These are phyloP conservation scores for Conger conger DNA, from an alignment of 2,113 vertebrate species.

Conservation along the genomic window DNA sequence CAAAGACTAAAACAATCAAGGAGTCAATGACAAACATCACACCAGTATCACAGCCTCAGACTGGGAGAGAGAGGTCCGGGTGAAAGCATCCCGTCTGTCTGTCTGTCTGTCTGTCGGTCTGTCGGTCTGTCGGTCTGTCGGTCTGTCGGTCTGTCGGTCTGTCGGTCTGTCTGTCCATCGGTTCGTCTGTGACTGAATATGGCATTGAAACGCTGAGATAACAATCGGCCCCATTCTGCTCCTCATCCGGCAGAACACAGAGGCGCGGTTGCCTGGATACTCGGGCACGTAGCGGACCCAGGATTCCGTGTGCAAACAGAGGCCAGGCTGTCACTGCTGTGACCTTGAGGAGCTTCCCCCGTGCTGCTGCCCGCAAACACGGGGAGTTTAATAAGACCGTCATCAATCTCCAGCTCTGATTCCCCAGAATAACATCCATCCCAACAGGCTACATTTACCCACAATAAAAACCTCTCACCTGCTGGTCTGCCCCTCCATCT, in stretches of 20 bases:
- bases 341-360: background rate
- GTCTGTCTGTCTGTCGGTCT: background rate
- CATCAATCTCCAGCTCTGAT: background rate
- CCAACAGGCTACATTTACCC: background rate
- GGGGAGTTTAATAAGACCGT: background rate
- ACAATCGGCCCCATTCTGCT: background rate
- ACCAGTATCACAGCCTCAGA: background rate
- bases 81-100: background rate
- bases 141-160: background rate
- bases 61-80: background rate
- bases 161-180: background rate
- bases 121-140: background rate
- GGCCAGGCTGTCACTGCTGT: background rate
- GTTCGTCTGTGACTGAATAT: background rate
- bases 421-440: background rate
- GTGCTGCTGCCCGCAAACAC: background rate
- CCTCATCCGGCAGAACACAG: constrained; percentile 9
- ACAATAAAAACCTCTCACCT: background rate
- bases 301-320: constrained; percentile 12
- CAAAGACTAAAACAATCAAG: too few species aligned
- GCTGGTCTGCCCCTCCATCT: background rate
- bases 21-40: background rate
- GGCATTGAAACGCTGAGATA: constrained; percentile 1
- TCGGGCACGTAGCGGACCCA: constrained; percentile 5
- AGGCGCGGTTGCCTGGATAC: constrained; percentile 25